Base-by-base conservation (phyloP, 2,797 vertebrate genomes). In the Muraenolepis orangiensis region DNA sequence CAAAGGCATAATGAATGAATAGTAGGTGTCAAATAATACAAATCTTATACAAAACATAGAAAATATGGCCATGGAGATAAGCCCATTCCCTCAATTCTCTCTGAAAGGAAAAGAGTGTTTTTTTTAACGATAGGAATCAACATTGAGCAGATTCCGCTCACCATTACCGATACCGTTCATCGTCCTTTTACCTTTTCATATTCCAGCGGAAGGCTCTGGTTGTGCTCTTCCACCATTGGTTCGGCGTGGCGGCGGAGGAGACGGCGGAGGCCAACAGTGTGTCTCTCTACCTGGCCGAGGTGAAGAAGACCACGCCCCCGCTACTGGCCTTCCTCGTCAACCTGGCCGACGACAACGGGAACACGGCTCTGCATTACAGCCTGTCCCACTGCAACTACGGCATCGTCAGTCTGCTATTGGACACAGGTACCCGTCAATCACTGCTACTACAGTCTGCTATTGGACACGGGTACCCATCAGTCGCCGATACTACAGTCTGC, bases 321-420 rank as follows among this genome's bases (percentile, higher is more conserved):
- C 88, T 98, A 42, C 89, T 97, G 89, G 92, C 87, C 71, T 86
- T 94, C 78, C 90, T 99, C 18, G 92, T 98, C 84, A 99, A 99
- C 88, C 85, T 98, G 81, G 94, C 95, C 0, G 98, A 99, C 0
- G 95, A 94, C 87, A 99, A 98, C 0, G 95, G 96, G 78, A 99
- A 99, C 91, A 98, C 96, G 0, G 96, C 95, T 13, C 93, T 99
- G 70, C 98, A 99, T 87, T 99, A 99, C 88, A 98, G 97, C 0
- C 90, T 97, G 26, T 99, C 98, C 12, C 95, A 99, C 82, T 96
- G 95, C 87, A 98, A 98, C 93, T 97, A 98, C 86, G 69, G 79
- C 1, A 90, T 99, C 0, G 96, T 94, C 61, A 93, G 93, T 72
- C 92, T 96, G 73, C 93, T 99, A 30, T 90, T 99, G 80, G 94